Conservation (phyloP, 2,797 vertebrate genomes). For the Oreochromis mossambicus region DNA sequence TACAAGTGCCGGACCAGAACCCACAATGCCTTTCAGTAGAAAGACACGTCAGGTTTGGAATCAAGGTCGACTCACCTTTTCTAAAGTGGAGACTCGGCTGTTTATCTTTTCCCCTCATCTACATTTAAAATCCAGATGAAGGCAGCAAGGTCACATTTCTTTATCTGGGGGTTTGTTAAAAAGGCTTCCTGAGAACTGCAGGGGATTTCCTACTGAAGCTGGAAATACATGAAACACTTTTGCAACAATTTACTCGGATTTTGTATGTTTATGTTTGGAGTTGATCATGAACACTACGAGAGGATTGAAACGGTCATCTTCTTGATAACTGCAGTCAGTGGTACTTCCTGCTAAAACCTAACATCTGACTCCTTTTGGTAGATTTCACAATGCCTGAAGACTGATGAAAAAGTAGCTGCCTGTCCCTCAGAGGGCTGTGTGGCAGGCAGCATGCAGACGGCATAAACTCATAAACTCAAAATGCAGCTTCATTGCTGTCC, state of each 20-base stretch:
- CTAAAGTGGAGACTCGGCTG: neutral
- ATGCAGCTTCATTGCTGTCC: neutral
- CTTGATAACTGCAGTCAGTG: neutral
- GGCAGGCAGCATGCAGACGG: neutral
- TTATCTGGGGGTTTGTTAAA: neutral
- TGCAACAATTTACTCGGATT: neutral
- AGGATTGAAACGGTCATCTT: neutral
- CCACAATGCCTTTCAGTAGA: neutral
- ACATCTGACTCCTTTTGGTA: neutral
- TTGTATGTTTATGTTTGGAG: neutral
- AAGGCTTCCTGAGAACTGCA: slow-evolving; percentile 8
- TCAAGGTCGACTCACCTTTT: slow-evolving; percentile 23
- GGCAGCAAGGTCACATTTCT: slow-evolving; percentile 14
- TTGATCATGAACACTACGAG: fast-evolving
- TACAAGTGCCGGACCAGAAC: neutral
- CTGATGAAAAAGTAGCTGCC: neutral
- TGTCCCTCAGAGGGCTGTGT: neutral
- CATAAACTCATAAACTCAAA: neutral
- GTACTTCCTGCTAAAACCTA: neutral
- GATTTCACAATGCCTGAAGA: neutral
- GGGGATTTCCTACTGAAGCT: neutral
- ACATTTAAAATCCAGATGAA: slow-evolving; percentile 3
- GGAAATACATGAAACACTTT: neutral
- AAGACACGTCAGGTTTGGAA: neutral
- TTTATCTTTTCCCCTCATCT: neutral